Base-by-base conservation (phyloP, 2,888 invertebrate species). In the Cerastis leucographa region DNA sequence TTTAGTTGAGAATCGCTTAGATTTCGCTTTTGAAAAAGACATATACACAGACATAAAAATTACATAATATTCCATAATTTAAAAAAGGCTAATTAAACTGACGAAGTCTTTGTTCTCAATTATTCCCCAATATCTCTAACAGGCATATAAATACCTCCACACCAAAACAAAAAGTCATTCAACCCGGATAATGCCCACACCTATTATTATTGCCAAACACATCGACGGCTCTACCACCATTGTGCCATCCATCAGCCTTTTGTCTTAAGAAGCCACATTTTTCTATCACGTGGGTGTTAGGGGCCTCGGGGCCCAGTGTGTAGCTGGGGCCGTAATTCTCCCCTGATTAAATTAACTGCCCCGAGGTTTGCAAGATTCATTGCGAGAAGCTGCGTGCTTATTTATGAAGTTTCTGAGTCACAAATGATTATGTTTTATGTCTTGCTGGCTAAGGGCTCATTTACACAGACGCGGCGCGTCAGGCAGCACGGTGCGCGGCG, bases 301-400 rank as follows among this genome's bases (percentile, higher is more conserved):
- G 22, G 40, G 66, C 67, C 25, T n/a, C 56, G 0, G 49, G 46
- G 62, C n/a, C n/a, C 56, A 73, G 72, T 65, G 80, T 66, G 62
- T 49, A 62, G 68, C 72, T 8, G 19, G 61, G 51, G 54, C 68
- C 71, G 75, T 84, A 76, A 73, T 81, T 85, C 80, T 78, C 76
- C 67, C 61, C 77, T 84, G 80, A 85, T 85, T 87, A 74, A 87
- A 86, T 87, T 80, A 84, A 81, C 80, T 86, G 73, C 73, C 74
- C 74, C 54, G 72, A 69, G 74, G 76, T 81, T 77, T 69, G 64
- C 76, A 59, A 80, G 80, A 87, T 84, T 85, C 80, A 80, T 76
- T 74, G 79, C 68, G 56, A 59, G 64, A 44, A 80, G 74, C 74
- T 29, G 35, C 77, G 49, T 61, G 64, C 65, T 79, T 78, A 76